Percentiles rank a stretch among this genome's conserved stretches.
These are phyloP conservation scores for Prochilodus magdalenae DNA, from an alignment of 2,113 vertebrate genomes.

Conservation along the genomic window DNA sequence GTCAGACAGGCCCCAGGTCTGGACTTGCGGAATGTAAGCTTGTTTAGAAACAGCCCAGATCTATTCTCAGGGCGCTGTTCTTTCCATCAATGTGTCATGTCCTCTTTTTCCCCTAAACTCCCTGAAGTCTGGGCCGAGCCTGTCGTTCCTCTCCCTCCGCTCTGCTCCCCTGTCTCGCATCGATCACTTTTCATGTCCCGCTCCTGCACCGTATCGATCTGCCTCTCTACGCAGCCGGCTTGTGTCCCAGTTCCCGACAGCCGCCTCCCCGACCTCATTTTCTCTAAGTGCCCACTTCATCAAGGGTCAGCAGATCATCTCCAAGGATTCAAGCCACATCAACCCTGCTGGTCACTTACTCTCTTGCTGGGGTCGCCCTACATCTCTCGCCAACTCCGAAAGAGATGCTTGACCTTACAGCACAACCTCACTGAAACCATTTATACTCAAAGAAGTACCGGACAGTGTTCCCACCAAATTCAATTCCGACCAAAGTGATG, in stretches of 20 bases:
- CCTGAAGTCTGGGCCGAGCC: not conserved
- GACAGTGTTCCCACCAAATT: constrained; percentile 22
- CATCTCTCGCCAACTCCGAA: not conserved
- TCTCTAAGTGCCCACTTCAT: constrained; percentile 36
- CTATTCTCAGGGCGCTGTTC: not conserved
- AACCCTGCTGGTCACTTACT: not conserved
- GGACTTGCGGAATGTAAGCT: too few relatives aligned
- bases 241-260: not conserved
- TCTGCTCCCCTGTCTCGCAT: not conserved
- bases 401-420: not conserved
- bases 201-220: constrained; percentile 38
- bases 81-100: constrained; percentile 3
- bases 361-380: not conserved
- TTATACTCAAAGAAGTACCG: not conserved
- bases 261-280: constrained; percentile 35
- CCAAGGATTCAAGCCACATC: not conserved
- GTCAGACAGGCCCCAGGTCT: too few relatives aligned
- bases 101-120: constrained; percentile 7
- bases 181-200: constrained; percentile 25
- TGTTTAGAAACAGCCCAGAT: not conserved
- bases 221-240: not conserved
- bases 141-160: not conserved
- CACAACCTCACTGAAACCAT: not conserved
- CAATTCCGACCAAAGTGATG: not conserved
- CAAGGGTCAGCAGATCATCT: constrained; percentile 6